Evolutionary conservation across 2,797 vertebrate genomes (phyloP), one percentile per base, ranked within the genome.

Genomic region (Hippoglossus hippoglossus): DNA sequence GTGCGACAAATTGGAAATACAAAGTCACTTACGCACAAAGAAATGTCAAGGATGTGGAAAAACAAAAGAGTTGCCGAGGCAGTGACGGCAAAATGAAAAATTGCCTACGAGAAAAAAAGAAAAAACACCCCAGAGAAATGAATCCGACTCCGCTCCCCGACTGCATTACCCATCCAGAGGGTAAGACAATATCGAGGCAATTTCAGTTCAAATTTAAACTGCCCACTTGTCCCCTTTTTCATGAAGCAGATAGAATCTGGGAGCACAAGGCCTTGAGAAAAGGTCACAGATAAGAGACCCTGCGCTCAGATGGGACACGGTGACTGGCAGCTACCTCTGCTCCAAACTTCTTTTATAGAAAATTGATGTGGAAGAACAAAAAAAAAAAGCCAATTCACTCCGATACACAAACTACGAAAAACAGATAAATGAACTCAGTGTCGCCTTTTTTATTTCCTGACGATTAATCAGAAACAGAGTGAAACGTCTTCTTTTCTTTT

Each of bases 171-270:
- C 75, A 78, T 85, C 87, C 78, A 86, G 58, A 84, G 71, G 77
- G 81, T 85, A 76, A 92, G 90, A 89, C 91, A 93, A 93, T 91
- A 92, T 92, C 89, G 87, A 91, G 87, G 87, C 92, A 92, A 94
- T 93, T 93, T 90, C 87, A 88, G 86, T 77, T 89, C 82, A 83
- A 91, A 93, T 92, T 91, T 86, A 93, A 92, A 92, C 88, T 89
- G 88, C 83, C 87, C 85, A 87, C 71, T 84, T 89, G 86, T 87
- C 78, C 77, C 36, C 78, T 78, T 89, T 92, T 88, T 85, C 87
- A 87, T 84, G 90, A 87, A 80, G 83, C 71, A 80, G 87, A 94
- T 93, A 92, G 80, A 89, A 93, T 93, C 91, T 89, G 36, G 18
- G 63, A 80, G 85, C 76, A 75, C 19, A 11, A 11, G 83, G 80